A percentile compares a stretch with the other conserved stretches of the same genome.
These are phyloP conservation scores for Zosterops lateralis DNA, from an alignment of 2,113 vertebrate species.

Conservation along the genomic window DNA sequence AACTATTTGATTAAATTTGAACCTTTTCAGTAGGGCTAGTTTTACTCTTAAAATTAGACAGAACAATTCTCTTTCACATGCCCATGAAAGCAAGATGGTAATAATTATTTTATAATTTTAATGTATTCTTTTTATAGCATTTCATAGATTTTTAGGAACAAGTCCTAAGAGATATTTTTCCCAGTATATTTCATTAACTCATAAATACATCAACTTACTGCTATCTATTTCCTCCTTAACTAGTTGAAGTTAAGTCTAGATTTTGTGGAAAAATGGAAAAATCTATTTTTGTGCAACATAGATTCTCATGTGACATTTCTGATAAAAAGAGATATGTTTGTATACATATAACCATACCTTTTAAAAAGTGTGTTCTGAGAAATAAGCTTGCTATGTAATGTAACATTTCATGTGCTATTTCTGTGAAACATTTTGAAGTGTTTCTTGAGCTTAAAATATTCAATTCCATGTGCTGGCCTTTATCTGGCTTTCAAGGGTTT, in stretches of 20 bases:
- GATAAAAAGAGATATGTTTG: neutral
- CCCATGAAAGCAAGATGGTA: neutral
- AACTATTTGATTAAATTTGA: neutral
- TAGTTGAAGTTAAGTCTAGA: neutral
- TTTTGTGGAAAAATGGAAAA: neutral
- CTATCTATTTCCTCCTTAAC: neutral
- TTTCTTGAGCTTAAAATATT: neutral
- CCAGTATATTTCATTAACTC: neutral
- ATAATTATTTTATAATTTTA: neutral
- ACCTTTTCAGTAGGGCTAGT: neutral
- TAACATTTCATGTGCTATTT: neutral
- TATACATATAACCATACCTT: neutral
- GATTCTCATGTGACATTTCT: neutral
- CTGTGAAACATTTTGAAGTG: neutral
- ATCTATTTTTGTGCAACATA: accelerated
- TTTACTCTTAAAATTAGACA: neutral
- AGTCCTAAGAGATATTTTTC: neutral
- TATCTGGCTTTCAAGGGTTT: neutral
- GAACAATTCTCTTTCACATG: neutral
- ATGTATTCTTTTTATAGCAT: neutral
- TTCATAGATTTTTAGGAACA: neutral
- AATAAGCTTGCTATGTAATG: neutral
- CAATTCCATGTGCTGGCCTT: neutral
- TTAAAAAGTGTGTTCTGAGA: neutral
- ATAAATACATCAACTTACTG: neutral